phyloP scores from a whole-genome alignment of 1,140 invertebrate species.

The Pectinophora gossypiella region DNA sequence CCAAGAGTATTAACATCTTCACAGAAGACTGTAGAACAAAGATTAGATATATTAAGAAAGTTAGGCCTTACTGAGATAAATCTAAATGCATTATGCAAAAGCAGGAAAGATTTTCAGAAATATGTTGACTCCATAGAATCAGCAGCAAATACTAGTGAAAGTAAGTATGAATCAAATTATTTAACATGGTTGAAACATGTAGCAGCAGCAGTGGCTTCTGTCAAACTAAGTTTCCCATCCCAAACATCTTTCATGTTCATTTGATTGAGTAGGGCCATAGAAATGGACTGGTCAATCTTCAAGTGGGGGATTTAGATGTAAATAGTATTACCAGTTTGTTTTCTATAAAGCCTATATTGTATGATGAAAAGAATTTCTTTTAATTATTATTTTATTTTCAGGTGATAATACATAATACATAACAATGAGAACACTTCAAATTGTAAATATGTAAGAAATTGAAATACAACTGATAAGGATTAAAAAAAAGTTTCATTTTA shows the following conservation, averaged over 20 bases:
- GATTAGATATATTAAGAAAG: slow-evolving; percentile 46
- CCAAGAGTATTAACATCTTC: slow-evolving; percentile 60
- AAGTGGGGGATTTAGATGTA: no score
- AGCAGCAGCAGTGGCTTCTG: no score
- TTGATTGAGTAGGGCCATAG: no score
- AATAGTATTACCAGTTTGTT: no score
- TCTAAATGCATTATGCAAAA: slow-evolving; percentile 66
- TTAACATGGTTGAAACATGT: no score
- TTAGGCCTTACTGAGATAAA: slow-evolving; percentile 54
- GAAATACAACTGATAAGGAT: neutral
- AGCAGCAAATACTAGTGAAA: no score
- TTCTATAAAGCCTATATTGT: no score
- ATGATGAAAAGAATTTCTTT: no score
- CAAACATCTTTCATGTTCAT: no score
- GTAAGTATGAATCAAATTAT: no score
- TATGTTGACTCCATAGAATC: slow-evolving; percentile 50
- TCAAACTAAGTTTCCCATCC: no score
- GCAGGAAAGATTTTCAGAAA: slow-evolving; percentile 62
- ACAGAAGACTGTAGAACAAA: slow-evolving; percentile 53
- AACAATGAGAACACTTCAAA: neutral
- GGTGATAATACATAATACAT: neutral
- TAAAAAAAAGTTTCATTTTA: neutral
- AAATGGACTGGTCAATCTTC: no score
- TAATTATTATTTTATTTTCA: slow-evolving; percentile 1
- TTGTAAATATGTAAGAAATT: neutral